These are phyloP conservation scores for Amazonetta brasiliensis DNA, from an alignment of 2,797 vertebrate species.

Conservation along the genomic window DNA sequence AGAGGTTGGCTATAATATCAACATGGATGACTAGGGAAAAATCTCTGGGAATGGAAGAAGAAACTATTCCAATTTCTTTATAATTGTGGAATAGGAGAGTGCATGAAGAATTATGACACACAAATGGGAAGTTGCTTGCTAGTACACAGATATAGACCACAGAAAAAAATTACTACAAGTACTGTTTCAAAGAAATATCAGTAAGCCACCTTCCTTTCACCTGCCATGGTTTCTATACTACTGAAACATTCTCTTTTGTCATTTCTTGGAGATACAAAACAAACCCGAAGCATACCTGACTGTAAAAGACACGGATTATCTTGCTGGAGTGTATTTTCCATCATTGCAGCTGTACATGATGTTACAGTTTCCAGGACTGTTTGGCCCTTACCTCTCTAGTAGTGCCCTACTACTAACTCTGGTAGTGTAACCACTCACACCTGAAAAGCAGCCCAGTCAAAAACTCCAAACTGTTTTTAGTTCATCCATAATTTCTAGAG, in stretches of 20 bases:
- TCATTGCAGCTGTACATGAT: no score
- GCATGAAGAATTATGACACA: neutral
- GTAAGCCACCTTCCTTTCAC: neutral
- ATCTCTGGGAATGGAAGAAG: neutral
- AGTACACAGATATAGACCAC: neutral
- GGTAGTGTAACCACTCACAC: neutral
- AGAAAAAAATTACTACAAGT: neutral
- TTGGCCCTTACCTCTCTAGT: neutral
- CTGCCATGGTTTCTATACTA: neutral
- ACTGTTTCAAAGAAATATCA: neutral
- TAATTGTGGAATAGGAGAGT: neutral
- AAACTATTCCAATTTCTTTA: neutral
- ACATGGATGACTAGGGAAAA: neutral
- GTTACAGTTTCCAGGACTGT: neutral
- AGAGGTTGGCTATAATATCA: neutral
- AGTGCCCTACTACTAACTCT: neutral
- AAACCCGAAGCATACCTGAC: neutral
- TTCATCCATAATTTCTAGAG: neutral
- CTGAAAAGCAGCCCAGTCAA: neutral
- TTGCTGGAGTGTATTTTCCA: neutral
- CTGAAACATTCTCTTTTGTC: neutral
- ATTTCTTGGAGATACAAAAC: neutral
- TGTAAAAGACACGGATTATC: neutral
- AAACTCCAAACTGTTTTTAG: neutral
- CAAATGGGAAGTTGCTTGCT: neutral